These are phyloP conservation scores for Rhodophaea formosa DNA, from an alignment of 2,888 invertebrate genomes.

Conservation along the genomic window DNA sequence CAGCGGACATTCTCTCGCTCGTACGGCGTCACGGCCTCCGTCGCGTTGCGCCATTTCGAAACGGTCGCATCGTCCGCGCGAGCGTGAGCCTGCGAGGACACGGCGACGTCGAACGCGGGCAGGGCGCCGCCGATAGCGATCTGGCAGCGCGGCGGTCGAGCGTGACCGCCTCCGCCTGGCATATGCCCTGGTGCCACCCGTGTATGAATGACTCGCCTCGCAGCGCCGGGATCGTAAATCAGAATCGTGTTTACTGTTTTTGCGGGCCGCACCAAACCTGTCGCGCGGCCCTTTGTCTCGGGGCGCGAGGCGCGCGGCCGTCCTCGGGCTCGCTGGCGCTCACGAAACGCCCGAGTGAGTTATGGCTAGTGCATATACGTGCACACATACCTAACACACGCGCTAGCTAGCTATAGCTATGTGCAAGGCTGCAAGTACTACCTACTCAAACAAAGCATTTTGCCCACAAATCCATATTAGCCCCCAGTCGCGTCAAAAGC, in stretches of 20 bases:
- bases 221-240: conserved; percentile 62
- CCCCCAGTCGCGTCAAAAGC: conserved; percentile 51
- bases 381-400: conserved; percentile 57
- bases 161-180: conserved; percentile 68
- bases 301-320: conserved; percentile 51
- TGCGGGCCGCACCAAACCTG: conserved; percentile 62
- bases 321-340: conserved; percentile 48
- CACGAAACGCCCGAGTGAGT: conserved; percentile 58
- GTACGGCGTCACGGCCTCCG: conserved; percentile 77
- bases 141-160: conserved; percentile 71
- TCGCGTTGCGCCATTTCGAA: conserved; percentile 76
- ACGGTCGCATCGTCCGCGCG: conserved; percentile 65
- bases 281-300: conserved; percentile 67
- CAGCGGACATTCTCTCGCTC: conserved; percentile 78
- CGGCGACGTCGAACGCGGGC: conserved; percentile 47
- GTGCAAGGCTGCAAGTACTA: conserved; percentile 75
- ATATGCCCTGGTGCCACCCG: conserved; percentile 41
- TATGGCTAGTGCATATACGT: conserved; percentile 67
- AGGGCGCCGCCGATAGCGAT: conserved; percentile 59
- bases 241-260: conserved; percentile 76
- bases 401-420: conserved; percentile 61
- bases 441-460: conserved; percentile 78
- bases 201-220: conserved; percentile 57
- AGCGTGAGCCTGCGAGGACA: conserved; percentile 60
- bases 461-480: conserved; percentile 67